Base-by-base conservation (phyloP, 2,888 invertebrate species). In the Megamerina dolium region DNA sequence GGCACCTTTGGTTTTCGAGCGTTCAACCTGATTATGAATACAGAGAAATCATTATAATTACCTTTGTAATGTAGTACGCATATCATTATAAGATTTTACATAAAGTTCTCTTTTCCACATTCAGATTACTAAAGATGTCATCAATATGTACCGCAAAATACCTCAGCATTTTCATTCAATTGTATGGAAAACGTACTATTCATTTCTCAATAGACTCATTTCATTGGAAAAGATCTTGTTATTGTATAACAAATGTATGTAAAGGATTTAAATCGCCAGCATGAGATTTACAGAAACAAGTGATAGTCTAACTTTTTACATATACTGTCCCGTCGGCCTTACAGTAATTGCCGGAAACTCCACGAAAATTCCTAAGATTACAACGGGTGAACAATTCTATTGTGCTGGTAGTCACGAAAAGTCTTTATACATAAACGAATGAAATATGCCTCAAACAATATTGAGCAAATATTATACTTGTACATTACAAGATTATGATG, bases 1-100 rank as follows among this genome's bases (percentile, higher is more conserved):
- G 1, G 80, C 77, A 2, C 95, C 95, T 64, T 87, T 90, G 0
- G 87, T 88, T 68, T 84, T 86, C 13, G 80, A 80, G 47, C 83
- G 73, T 64, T 89, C 85, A 61, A 76, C 75, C 80, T 86, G 73
- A 29, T 74, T 71, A 14, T 38, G 37, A 13, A 41, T 39, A 48
- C n/a, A n/a, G n/a, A n/a, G n/a, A n/a, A n/a, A n/a, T n/a, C 44
- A 32, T 12, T 13, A 17, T 37, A 31, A 23, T n/a, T n/a, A n/a
- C n/a, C n/a, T n/a, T n/a, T n/a, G n/a, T n/a, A n/a, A n/a, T n/a
- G n/a, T n/a, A n/a, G n/a, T n/a, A n/a, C n/a, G n/a, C n/a, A n/a
- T n/a, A n/a, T n/a, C n/a, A n/a, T n/a, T n/a, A n/a, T n/a, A n/a
- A n/a, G n/a, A n/a, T n/a, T n/a, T n/a, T n/a, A n/a, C n/a, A n/a